Evolutionary conservation across 2,888 invertebrate species (phyloP), one percentile per base, ranked within the genome.

Genomic region (Phorcus lineatus): DNA sequence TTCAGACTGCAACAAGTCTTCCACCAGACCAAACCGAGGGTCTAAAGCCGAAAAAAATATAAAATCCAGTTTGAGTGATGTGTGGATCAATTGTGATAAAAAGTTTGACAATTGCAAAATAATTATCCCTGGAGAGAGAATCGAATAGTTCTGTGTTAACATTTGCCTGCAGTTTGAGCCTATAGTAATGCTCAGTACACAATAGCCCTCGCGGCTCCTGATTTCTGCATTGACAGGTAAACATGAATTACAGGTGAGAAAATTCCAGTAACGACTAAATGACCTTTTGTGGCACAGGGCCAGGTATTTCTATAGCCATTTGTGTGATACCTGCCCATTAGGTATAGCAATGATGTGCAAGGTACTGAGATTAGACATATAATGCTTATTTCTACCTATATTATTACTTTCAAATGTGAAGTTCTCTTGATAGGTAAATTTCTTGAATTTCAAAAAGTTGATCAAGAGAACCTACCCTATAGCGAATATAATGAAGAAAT

Each of bases 1-100:
- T 80, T 90, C 90, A 11, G 86, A 83, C 55, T 83, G 81, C 76
- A 87, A 79, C 74, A 90, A 52, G 22, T 88, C 85, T n/a, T 82
- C 79, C 0, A 87, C 88, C 40, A 86, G 67, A 4, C 81, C 82
- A 66, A 83, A 78, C 7, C 89, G 82, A 0, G 80, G 78, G 77
- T 90, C 90, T 55, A 80, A 4, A 75, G 76, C 75, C 77, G 80
- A 77, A 24, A 79, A 36, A 77, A 52, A 47, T 19, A 77, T 19
- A 78, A 70, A 54, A 67, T 31, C 40, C 36, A 78, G 53, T 54
- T 78, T 78, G 36, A 78, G 40, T 9, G 66, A 47, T 47, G 47
- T 47, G 7, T 6, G 47, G 13, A 47, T 52, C n/a, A 53, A 75
- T 9, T 19, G 40, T 19, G 47, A 40, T 17, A 70, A 67, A 70